Evolutionary conservation across 2,113 vertebrate species (phyloP), one percentile per base, ranked within the genome.

Genomic region (Rhinopomastus cyanomelas): DNA sequence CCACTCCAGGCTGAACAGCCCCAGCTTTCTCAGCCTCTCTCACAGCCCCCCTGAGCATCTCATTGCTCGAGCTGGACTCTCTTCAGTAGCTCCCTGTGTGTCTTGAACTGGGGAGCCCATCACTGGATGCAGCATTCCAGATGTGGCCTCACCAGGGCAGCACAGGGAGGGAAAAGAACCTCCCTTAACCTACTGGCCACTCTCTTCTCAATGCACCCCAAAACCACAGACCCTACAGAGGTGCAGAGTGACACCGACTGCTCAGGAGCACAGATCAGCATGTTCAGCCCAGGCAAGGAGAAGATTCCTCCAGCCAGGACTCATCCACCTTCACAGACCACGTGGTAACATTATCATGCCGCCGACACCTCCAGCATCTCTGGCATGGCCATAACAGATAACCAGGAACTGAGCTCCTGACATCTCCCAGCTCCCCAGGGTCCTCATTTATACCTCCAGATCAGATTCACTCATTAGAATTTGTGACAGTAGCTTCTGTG

Each of bases 281-380:
- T 4, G 16, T 5, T 30, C 34, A 64, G 19, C 27, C 21, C 13
- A 42, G n/a, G 29, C 20, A 16, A 61, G 44, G 77, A 34, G 49
- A 42, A 17, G 34, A 22, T 15, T 61, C 34, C 74, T 73, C 22
- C 60, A 21, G 8, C 44, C 56, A 69, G 65, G 46, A 19, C 20
- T n/a, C 56, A 1, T 7, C n/a, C 46, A 44, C 17, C 62, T 36
- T 32, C 25, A 3, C 52, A 67, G 49, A 29, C 21, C 21, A 20
- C 0, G 3, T 0, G 1, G n/a, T 48, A 11, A 3, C 6, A 26
- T 42, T 15, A 7, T 4, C 12, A 15, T 29, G 4, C 4, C 32
- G 29, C 61, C 26, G 25, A 51, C 51, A 59, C 27, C 71, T 17
- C 3, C 4, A 11, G 39, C n/a, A 25, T 5, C 30, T 1, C 36